Base-by-base conservation (phyloP, 2,888 invertebrate species). In the Autographa pulchrina region DNA sequence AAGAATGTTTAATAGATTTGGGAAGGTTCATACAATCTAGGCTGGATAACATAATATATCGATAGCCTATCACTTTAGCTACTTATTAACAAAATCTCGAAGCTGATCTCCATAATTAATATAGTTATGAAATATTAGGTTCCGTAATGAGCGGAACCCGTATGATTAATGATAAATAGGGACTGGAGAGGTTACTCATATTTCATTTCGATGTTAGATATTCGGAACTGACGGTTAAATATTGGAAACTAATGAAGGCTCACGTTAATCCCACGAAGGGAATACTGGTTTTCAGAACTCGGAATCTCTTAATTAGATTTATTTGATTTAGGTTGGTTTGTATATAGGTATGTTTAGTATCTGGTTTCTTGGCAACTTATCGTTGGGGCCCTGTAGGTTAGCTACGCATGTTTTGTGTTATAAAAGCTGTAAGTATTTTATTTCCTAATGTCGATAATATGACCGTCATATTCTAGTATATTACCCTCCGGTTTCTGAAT, bases 201-300 rank as follows among this genome's bases (percentile, higher is more conserved):
- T 75, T 75, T 75, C 67, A 72, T 76, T 52, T 74, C 52, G 58
- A 25, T 68, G 60, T 82, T 20, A 68, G 31, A 52, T 78, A 48
- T 62, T 32, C n/a, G 43, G 8, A 54, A 62, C 64, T 43, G 31
- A 56, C 75, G 48, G 56, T 54, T 62, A 52, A 60, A 64, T 63
- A 74, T 62, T 67, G 3, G 59, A 79, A 62, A 60, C 59, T 70
- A 32, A 75, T 75, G 59, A 61, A 65, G 43, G 14, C n/a, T 13
- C n/a, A n/a, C 59, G 62, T 62, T 64, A 74, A 59, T 48, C 25
- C 66, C 25, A 9, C 48, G 61, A 66, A 48, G 66, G 43, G 38
- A n/a, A 61, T 18, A 64, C 54, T 9, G 14, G 7, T 43, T 31
- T 48, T 63, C n/a, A 6, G 52, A 54, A 35, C 32, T 74, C 54